phyloP scores from a whole-genome alignment of 2,797 vertebrate species.

The Anguilla megastoma region DNA sequence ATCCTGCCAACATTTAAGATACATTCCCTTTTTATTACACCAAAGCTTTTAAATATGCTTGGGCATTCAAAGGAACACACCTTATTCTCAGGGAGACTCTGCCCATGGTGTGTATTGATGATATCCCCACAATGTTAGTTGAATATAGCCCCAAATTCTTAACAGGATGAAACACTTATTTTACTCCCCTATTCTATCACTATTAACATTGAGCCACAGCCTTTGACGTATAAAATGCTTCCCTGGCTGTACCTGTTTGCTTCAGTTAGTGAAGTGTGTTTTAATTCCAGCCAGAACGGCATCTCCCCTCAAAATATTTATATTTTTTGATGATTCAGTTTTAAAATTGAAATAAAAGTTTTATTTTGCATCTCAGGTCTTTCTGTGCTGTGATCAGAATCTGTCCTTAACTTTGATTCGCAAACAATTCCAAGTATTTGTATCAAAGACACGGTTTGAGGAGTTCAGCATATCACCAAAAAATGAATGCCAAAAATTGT shows the following conservation, averaged over 20 bases:
- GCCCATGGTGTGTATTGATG: too few relatives aligned
- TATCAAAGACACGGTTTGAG: neutral
- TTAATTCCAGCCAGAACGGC: constrained; percentile 11
- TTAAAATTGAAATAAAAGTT: neutral
- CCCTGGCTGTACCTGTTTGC: neutral
- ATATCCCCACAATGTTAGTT: too few relatives aligned
- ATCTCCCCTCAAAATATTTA: neutral
- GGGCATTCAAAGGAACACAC: too few relatives aligned
- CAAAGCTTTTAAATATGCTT: too few relatives aligned
- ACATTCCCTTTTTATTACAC: too few relatives aligned
- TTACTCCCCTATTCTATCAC: neutral
- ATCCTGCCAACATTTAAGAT: too few relatives aligned
- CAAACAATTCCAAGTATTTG: neutral
- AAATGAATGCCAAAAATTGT: neutral
- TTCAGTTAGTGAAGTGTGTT: neutral
- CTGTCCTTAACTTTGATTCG: neutral
- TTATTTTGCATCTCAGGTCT: neutral
- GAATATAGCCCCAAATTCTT: too few relatives aligned
- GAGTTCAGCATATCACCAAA: neutral
- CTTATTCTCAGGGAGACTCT: too few relatives aligned
- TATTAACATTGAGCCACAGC: neutral
- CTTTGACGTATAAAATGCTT: neutral
- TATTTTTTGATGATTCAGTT: neutral
- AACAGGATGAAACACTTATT: too few relatives aligned
- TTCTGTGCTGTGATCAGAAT: neutral